Conservation (phyloP, 2,888 invertebrate genomes). For the Chelonus formosanus region DNA sequence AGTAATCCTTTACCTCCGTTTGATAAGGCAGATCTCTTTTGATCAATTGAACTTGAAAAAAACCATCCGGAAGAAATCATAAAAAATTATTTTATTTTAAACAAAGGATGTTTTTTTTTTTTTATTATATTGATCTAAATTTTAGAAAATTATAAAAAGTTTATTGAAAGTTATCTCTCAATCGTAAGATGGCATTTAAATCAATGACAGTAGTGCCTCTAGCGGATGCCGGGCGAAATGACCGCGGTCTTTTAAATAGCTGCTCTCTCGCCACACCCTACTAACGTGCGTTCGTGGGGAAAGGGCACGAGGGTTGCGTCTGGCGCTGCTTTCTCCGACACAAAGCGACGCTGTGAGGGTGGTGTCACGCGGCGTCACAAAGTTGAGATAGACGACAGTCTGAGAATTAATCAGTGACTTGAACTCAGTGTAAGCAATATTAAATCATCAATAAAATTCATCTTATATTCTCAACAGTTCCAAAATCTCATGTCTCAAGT, state of each 20-base stretch:
- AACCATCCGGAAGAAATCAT: no score
- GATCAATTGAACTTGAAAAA: no score
- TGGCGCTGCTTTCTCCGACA: slow-evolving; percentile 27
- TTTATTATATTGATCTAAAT: no score
- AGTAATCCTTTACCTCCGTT: no score
- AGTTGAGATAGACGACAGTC: background rate
- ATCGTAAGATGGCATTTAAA: slow-evolving; percentile 16
- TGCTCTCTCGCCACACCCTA: slow-evolving; percentile 54
- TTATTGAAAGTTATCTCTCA: background rate
- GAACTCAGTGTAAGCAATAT: no score
- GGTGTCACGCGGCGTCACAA: slow-evolving; percentile 12
- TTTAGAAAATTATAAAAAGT: no score
- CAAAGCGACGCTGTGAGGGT: slow-evolving; percentile 31
- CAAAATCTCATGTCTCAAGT: no score
- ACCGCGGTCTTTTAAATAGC: slow-evolving; percentile 47
- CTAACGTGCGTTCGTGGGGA: slow-evolving; percentile 21
- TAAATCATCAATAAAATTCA: no score
- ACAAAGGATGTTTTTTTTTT: no score
- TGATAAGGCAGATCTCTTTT: no score
- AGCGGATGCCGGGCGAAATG: slow-evolving; percentile 49
- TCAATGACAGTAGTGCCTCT: slow-evolving; percentile 34
- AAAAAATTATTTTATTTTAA: no score
- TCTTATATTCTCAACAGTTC: no score
- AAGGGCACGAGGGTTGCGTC: slow-evolving; percentile 33
- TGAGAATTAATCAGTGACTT: background rate